phyloP scores from a whole-genome alignment of 2,113 vertebrate genomes.

The Morone chrysops region DNA sequence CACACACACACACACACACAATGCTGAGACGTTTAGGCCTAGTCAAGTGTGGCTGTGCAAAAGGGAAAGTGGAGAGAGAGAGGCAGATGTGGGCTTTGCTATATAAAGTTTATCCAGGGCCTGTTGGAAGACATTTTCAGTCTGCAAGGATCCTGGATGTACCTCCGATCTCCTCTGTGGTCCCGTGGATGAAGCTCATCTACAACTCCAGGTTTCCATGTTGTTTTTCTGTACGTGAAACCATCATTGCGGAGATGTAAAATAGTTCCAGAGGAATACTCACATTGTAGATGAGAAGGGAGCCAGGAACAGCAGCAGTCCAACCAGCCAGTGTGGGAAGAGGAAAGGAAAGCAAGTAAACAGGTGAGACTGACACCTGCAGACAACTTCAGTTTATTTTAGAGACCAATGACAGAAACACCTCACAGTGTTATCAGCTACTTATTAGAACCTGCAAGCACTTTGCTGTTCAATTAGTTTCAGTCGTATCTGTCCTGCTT shows the following conservation, averaged over 20 bases:
- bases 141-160: neutral
- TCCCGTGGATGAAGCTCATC: neutral
- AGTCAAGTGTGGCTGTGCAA: conserved; percentile 19
- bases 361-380: conserved; percentile 9
- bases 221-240: neutral
- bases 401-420: neutral
- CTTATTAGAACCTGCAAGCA: neutral
- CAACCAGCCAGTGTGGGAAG: neutral
- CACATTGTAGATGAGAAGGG: neutral
- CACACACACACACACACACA: conserved; percentile 10
- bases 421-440: neutral
- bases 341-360: neutral
- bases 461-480: neutral
- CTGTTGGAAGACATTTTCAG: neutral
- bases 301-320: neutral
- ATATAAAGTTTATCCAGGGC: neutral
- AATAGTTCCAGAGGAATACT: neutral
- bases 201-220: neutral
- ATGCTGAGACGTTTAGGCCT: conserved; percentile 1
- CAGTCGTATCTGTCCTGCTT: neutral
- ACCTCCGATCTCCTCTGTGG: neutral
- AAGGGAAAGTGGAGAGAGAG: conserved; percentile 7
- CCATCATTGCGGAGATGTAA: neutral
- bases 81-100: neutral
- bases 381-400: neutral